Evolutionary conservation across 2,888 invertebrate species (phyloP).

Genomic region (Melanchra persicariae): DNA sequence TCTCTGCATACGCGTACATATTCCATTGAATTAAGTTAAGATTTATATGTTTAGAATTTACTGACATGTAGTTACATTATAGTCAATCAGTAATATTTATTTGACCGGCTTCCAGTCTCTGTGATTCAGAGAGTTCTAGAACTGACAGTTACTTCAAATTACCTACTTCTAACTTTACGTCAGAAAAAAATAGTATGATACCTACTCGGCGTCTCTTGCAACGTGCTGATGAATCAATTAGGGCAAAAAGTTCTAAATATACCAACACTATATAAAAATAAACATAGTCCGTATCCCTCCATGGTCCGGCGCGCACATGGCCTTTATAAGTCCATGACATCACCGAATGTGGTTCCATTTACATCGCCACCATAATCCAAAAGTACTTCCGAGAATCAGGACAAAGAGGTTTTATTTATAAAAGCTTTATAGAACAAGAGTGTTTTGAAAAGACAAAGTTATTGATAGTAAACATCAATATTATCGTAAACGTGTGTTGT

Average conservation of each 20-base stretch:
- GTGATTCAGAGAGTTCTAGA: conserved; percentile 8
- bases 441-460: conserved; percentile 32
- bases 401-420: conserved; percentile 54
- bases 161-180: background rate
- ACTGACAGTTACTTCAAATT: background rate
- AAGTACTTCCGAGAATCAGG: conserved; percentile 70
- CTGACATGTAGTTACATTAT: conserved; percentile 22
- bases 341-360: conserved; percentile 75
- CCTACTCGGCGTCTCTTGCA: background rate
- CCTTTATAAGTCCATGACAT: conserved; percentile 76
- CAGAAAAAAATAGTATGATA: conserved; percentile 11
- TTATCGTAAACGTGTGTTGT: conserved; percentile 49
- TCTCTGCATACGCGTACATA: conserved; percentile 22
- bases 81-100: conserved; percentile 14
- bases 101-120: conserved; percentile 20
- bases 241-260: conserved; percentile 48
- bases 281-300: conserved; percentile 70
- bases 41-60: conserved; percentile 35
- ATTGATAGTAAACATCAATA: conserved; percentile 40
- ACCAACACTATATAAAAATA: conserved; percentile 50
- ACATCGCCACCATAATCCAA: conserved; percentile 65
- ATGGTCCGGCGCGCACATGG: conserved; percentile 79
- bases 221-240: conserved; percentile 33
- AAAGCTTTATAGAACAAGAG: conserved; percentile 32
- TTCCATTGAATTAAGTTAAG: conserved; percentile 23